phyloP scores from a whole-genome alignment of 2,888 invertebrate genomes.

The Plutella xylostella region DNA sequence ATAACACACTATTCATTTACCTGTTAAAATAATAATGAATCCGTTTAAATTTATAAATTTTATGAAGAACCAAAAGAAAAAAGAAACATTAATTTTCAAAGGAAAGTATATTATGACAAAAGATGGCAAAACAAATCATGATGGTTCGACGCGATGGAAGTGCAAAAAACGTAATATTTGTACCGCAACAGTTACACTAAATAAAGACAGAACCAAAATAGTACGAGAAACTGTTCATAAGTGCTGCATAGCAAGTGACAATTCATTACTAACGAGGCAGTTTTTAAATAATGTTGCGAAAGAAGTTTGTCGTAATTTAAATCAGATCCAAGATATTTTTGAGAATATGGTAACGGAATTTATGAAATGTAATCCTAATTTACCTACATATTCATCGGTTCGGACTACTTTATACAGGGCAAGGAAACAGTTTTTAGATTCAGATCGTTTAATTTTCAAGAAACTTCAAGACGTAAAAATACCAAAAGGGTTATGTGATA shows the following conservation, averaged over 20 bases:
- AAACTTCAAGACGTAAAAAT: conserved; percentile 6
- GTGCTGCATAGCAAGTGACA: conserved; percentile 3
- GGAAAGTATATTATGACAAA: not conserved
- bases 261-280: conserved; percentile 9
- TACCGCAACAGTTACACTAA: conserved; percentile 11
- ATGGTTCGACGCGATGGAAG: conserved; percentile 11
- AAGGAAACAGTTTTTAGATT: conserved; percentile 12
- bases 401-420: conserved; percentile 10
- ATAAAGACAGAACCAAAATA: conserved; percentile 9
- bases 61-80: not conserved
- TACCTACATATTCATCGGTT: conserved; percentile 6
- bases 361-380: conserved; percentile 1
- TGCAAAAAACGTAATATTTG: conserved; percentile 11
- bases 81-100: not conserved
- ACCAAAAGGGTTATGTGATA: conserved; percentile 11
- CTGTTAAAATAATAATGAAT: not conserved
- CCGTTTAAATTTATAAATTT: not conserved
- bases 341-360: conserved; percentile 8
- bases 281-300: conserved; percentile 8
- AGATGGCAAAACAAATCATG: not conserved
- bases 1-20: not conserved
- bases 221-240: conserved; percentile 10
- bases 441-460: conserved; percentile 2
- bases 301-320: conserved; percentile 6
- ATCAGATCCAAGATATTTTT: conserved; percentile 7